Conservation (phyloP, 2,113 vertebrate genomes). For the Callionymus lyra region DNA sequence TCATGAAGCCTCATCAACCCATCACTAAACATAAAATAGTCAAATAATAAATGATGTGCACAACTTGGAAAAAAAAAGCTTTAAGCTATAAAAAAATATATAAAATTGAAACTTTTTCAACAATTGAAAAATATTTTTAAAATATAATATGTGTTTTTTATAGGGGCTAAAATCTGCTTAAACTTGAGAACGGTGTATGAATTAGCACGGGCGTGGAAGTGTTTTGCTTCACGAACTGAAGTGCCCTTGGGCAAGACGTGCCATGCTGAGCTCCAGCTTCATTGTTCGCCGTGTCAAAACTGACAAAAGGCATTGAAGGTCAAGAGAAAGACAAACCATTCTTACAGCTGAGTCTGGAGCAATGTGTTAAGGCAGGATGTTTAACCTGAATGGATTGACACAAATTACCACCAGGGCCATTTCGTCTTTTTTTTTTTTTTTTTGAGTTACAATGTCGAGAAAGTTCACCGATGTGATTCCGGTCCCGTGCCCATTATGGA, state of each 20-base stretch:
- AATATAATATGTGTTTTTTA: no score
- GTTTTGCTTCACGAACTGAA: no score
- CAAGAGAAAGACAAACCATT: conserved; percentile 29
- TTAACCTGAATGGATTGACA: conserved; percentile 51
- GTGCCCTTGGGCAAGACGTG: conserved; percentile 34
- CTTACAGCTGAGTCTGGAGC: conserved; percentile 5
- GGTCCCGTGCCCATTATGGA: conserved; percentile 45
- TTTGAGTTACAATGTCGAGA: conserved; percentile 20
- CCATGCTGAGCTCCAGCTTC: conserved; percentile 15
- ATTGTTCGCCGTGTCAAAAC: conserved; percentile 32
- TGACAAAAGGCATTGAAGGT: conserved; percentile 41
- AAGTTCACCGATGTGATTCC: conserved; percentile 48
- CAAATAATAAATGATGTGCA: no score
- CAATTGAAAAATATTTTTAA: no score
- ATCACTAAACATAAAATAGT: no score
- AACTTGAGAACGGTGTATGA: no score
- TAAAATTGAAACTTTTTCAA: no score
- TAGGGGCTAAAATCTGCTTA: no score
- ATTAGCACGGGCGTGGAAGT: no score
- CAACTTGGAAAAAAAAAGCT: no score
- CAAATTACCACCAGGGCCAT: conserved; percentile 46
- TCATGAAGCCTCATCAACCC: no score
- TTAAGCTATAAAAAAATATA: no score
- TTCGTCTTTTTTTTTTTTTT: conserved; percentile 15
- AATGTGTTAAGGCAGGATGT: conserved; percentile 38